These are phyloP conservation scores for Eremophila alpestris DNA, from an alignment of 2,797 vertebrate genomes.

Conservation along the genomic window DNA sequence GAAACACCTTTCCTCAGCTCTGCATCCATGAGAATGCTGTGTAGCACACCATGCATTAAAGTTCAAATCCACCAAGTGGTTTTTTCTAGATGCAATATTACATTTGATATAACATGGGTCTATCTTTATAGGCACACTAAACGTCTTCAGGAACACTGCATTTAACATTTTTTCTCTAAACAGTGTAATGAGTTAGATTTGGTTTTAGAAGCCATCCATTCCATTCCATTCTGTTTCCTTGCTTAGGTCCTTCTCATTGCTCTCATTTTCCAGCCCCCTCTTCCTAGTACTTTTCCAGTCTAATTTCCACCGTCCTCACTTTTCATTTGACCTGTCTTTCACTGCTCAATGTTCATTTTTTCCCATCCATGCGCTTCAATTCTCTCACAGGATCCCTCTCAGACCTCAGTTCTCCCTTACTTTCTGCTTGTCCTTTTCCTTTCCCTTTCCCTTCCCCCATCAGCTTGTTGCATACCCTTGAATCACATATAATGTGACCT, in stretches of 20 bases:
- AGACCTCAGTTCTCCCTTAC: background rate
- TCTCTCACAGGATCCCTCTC: background rate
- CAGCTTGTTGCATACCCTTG: background rate
- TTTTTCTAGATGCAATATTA: background rate
- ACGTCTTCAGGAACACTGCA: background rate
- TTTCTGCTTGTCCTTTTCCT: accelerated
- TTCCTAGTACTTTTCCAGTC: background rate
- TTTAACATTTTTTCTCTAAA: background rate
- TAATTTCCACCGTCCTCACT: background rate
- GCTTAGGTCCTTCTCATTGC: background rate
- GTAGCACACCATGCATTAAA: accelerated
- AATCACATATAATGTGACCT: background rate
- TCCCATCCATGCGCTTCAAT: background rate
- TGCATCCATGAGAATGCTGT: accelerated
- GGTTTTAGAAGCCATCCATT: background rate
- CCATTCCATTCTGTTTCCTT: background rate
- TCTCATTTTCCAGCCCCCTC: background rate
- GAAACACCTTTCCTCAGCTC: background rate
- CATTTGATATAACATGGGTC: background rate
- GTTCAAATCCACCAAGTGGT: background rate
- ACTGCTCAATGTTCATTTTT: background rate
- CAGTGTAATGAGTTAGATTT: background rate
- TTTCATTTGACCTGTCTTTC: background rate
- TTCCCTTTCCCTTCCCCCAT: background rate
- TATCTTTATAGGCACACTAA: background rate